phyloP scores from a whole-genome alignment of 2,888 invertebrate species.

The Didymodactylos carnosus region DNA sequence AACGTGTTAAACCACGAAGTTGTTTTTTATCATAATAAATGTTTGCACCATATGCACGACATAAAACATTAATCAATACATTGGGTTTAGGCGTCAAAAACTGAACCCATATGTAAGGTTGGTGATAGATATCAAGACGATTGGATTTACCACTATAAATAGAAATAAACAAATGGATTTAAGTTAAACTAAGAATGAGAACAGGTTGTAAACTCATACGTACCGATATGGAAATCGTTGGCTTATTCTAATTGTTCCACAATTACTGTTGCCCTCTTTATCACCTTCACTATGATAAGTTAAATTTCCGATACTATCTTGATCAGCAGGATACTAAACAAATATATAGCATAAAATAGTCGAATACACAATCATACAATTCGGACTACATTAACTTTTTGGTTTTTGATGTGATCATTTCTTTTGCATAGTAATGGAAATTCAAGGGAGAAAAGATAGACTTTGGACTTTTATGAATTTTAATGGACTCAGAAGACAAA shows the following conservation, averaged over 20 bases:
- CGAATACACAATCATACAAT: too few species aligned
- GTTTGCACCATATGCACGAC: constrained; percentile 3
- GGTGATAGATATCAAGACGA: neutral
- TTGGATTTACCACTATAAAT: neutral
- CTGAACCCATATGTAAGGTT: constrained; percentile 12
- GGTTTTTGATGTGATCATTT: too few species aligned
- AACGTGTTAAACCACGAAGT: constrained; percentile 3
- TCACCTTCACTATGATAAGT: neutral
- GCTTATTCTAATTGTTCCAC: neutral
- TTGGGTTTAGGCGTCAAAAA: neutral
- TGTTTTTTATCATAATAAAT: constrained; percentile 3
- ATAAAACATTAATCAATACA: constrained; percentile 6
- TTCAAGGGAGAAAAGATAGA: too few species aligned
- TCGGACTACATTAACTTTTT: too few species aligned
- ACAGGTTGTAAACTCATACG: too few species aligned
- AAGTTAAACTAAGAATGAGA: too few species aligned
- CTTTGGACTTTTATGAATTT: too few species aligned
- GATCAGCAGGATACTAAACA: neutral
- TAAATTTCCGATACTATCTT: neutral
- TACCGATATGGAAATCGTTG: neutral
- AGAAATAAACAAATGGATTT: neutral
- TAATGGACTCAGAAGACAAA: too few species aligned
- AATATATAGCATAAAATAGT: too few species aligned
- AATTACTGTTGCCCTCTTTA: neutral
- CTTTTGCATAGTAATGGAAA: too few species aligned